Conservation (phyloP, 37 sponge, comb jelly and placozoan species). For the Beroe ovata region DNA sequence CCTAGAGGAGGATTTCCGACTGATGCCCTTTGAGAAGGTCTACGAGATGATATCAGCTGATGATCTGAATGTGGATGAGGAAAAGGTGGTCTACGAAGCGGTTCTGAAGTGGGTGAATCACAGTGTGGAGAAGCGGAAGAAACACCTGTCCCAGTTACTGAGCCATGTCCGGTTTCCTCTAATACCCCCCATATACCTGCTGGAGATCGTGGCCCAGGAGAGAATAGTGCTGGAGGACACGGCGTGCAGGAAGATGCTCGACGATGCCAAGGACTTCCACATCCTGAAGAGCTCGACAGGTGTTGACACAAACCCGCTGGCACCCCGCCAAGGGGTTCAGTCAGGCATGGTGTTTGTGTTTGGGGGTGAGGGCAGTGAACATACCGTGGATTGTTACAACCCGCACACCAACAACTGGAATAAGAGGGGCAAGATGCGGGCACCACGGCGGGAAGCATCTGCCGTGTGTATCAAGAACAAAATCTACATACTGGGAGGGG, state of each 20-base stretch:
- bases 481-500: conserved; percentile 58
- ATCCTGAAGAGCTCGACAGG: conserved; percentile 59
- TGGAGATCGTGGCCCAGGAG: conserved; percentile 53
- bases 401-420: conserved; percentile 62
- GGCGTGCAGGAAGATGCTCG: conserved; percentile 40
- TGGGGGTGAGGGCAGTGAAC: conserved; percentile 54
- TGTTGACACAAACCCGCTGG: conserved; percentile 7
- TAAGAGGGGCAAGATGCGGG: conserved; percentile 62
- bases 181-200: conserved; percentile 57
- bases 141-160: conserved; percentile 43
- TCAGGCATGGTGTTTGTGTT: conserved; percentile 44
- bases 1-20: conserved; percentile 29
- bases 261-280: conserved; percentile 59
- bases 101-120: conserved; percentile 64
- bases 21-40: conserved; percentile 67
- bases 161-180: conserved; percentile 55
- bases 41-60: conserved; percentile 61
- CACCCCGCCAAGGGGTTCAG: conserved; percentile 47
- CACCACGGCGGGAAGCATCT: conserved; percentile 33
- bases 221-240: conserved; percentile 40
- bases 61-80: conserved; percentile 67
- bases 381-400: conserved; percentile 60
- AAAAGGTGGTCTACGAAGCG: conserved; percentile 63
- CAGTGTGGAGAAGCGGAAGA: conserved; percentile 34
- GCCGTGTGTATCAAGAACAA: conserved; percentile 66